Conservation (phyloP, 2,113 vertebrate species). For the Coptodon rendalli region DNA sequence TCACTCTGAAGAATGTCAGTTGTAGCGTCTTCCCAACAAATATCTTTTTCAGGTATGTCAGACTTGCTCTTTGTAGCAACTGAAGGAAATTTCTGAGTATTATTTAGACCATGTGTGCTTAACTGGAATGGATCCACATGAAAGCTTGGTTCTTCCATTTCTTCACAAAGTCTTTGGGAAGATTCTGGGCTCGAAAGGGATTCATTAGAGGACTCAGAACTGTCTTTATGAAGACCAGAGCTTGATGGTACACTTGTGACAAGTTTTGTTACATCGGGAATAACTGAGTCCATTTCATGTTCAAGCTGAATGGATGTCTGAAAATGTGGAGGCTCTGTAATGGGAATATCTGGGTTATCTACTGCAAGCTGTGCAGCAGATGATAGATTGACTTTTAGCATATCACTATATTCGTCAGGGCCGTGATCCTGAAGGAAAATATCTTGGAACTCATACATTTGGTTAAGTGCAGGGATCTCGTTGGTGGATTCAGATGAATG, state of each 20-base stretch:
- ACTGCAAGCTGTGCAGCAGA: neutral
- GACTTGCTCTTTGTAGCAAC: neutral
- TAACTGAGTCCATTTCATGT: neutral
- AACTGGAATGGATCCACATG: neutral
- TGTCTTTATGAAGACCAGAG: neutral
- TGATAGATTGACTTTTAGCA: neutral
- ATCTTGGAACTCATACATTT: constrained; percentile 7
- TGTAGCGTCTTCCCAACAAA: neutral
- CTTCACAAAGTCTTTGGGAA: neutral
- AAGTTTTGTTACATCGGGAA: constrained; percentile 15
- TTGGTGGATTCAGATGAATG: neutral
- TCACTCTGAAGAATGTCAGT: neutral
- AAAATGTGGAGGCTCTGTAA: neutral
- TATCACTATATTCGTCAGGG: neutral
- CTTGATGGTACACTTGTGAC: neutral
- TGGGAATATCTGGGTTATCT: neutral
- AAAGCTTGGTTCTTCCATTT: neutral
- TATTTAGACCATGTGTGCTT: neutral
- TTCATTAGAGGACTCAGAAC: neutral
- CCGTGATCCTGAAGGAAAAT: neutral
- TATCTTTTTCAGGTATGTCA: neutral
- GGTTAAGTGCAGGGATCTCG: neutral
- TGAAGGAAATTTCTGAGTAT: neutral
- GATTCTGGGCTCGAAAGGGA: neutral
- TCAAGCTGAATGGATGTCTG: constrained; percentile 1